Percentiles rank a stretch among this genome's conserved stretches.
phyloP scores from a whole-genome alignment of 2,888 invertebrate genomes.

The Lordiphosa andalusiaca region DNA sequence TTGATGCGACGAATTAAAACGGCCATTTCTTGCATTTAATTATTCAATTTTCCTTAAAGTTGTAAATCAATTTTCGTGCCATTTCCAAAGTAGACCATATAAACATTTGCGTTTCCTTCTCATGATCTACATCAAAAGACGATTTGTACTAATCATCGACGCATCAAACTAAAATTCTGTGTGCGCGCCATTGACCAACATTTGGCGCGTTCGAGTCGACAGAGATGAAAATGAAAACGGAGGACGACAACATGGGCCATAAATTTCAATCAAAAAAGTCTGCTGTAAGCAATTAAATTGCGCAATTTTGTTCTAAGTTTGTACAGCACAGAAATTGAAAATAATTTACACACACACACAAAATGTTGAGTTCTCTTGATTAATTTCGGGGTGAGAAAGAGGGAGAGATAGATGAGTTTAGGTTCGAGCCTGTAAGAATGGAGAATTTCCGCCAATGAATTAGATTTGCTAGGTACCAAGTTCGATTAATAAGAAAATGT shows the following conservation, averaged over 20 bases:
- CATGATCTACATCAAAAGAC: too few relatives aligned
- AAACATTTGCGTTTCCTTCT: too few relatives aligned
- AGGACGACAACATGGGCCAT: conserved; percentile 65
- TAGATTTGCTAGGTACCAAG: too few relatives aligned
- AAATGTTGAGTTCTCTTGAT: conserved; percentile 17
- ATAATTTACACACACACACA: conserved; percentile 12
- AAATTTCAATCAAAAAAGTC: conserved; percentile 64
- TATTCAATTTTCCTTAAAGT: conserved; percentile 1
- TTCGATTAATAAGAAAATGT: too few relatives aligned
- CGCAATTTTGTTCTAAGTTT: conserved; percentile 34
- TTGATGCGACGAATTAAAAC: conserved; percentile 27
- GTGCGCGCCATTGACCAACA: conserved; percentile 64
- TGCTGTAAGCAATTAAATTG: conserved; percentile 69
- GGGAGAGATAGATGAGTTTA: background rate
- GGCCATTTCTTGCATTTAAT: background rate
- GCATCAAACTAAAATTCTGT: conserved; percentile 23
- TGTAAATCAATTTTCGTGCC: too few relatives aligned
- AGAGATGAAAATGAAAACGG: conserved; percentile 44
- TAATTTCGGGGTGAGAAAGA: conserved; percentile 3
- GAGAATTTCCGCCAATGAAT: too few relatives aligned
- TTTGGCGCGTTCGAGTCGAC: conserved; percentile 29
- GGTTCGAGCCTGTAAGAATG: too few relatives aligned
- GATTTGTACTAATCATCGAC: conserved; percentile 5
- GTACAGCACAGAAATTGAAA: conserved; percentile 15
- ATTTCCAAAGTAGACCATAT: too few relatives aligned